Evolutionary conservation across 1,140 invertebrate species (phyloP).

Genomic region (Heliconius melpomene): DNA sequence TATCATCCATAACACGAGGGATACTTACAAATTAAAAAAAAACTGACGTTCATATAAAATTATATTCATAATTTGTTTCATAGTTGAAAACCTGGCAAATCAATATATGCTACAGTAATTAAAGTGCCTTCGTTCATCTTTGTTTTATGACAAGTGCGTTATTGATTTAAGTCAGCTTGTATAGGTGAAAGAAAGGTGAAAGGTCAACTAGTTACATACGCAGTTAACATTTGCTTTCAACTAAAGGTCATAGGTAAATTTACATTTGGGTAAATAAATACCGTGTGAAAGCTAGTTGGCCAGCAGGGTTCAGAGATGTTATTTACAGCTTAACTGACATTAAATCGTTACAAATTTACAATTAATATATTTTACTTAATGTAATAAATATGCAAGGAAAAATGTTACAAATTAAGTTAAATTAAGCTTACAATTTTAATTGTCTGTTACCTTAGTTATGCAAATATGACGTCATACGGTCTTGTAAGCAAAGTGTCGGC

Average conservation of each 20-base stretch:
- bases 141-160: neutral
- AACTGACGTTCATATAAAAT: neutral
- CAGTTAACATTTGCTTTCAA: neutral
- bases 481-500: too few species aligned
- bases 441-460: neutral
- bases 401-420: too few species aligned
- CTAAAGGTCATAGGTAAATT: conserved; percentile 17
- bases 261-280: neutral
- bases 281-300: neutral
- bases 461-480: too few species aligned
- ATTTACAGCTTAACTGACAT: neutral
- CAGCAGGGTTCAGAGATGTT: neutral
- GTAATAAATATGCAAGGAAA: too few species aligned
- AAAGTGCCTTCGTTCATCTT: neutral
- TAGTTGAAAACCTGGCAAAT: neutral
- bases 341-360: neutral
- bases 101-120: neutral
- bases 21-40: too few species aligned
- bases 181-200: conserved; percentile 1
- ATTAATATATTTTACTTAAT: too few species aligned
- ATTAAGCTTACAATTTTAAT: too few species aligned
- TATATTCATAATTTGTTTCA: neutral
- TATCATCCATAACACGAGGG: too few species aligned
- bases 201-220: conserved; percentile 7
- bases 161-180: neutral